phyloP scores from a whole-genome alignment of 2,113 vertebrate genomes.

The Tauraco erythrolophus region DNA sequence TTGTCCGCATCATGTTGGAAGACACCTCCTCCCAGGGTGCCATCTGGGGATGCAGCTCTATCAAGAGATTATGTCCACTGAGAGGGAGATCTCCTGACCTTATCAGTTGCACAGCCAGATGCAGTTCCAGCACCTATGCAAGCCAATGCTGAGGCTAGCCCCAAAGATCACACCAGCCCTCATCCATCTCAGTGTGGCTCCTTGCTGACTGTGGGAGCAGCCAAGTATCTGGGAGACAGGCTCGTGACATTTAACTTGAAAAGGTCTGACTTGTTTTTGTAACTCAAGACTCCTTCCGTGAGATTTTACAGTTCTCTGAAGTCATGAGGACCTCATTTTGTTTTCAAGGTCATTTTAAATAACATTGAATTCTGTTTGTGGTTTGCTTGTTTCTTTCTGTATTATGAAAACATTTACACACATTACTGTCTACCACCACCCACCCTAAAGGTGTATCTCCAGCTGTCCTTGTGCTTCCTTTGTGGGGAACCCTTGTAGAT shows the following conservation, averaged over 20 bases:
- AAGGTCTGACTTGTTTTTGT: not conserved
- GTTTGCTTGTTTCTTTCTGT: not conserved
- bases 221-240: not conserved
- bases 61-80: not conserved
- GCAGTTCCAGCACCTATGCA: not conserved
- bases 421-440: not conserved
- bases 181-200: accelerated
- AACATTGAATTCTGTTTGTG: not conserved
- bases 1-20: not conserved
- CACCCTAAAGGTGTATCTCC: not conserved
- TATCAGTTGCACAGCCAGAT: not conserved
- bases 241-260: not conserved
- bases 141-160: not conserved
- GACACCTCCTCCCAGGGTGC: not conserved
- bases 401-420: not conserved
- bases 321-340: not conserved
- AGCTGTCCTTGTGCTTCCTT: not conserved
- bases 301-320: not conserved
- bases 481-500: not conserved
- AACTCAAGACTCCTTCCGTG: not conserved
- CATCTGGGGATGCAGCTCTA: accelerated
- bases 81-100: not conserved
- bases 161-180: not conserved
- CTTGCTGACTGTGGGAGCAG: not conserved
- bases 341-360: conserved; percentile 17